Evolutionary conservation across 2,888 invertebrate genomes (phyloP).

Genomic region (Eilema depressum): DNA sequence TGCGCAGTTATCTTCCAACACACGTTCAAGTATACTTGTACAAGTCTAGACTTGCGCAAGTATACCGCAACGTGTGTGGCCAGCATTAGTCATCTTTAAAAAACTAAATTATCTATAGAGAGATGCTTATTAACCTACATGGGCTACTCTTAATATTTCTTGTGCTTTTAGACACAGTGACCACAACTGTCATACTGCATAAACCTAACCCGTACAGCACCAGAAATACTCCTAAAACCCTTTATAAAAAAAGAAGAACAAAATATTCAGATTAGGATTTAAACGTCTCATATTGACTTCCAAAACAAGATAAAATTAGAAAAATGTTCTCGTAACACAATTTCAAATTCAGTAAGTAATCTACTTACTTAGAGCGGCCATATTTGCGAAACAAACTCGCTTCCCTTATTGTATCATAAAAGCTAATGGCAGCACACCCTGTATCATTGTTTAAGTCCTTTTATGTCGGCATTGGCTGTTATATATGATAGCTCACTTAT

Average conservation of each 20-base stretch:
- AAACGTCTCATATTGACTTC: background rate
- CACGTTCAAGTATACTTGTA: no score
- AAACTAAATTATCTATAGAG: no score
- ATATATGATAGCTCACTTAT: constrained; percentile 50
- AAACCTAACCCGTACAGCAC: no score
- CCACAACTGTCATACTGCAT: no score
- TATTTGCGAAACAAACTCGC: constrained; percentile 52
- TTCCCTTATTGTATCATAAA: constrained; percentile 65
- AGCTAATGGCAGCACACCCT: constrained; percentile 65
- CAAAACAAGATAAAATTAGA: background rate
- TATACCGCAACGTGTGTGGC: no score
- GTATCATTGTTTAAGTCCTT: constrained; percentile 68
- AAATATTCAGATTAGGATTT: background rate
- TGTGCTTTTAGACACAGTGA: no score
- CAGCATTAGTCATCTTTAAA: no score
- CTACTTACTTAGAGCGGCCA: constrained; percentile 50
- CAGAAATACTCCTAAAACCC: no score
- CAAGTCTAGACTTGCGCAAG: no score
- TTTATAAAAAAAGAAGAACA: background rate
- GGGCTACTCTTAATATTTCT: no score
- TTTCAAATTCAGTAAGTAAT: constrained; percentile 39
- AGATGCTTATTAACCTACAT: no score
- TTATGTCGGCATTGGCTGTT: constrained; percentile 52
- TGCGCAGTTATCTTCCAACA: no score
- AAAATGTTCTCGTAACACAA: constrained; percentile 29